Percentiles rank a stretch among this genome's conserved stretches.
These are phyloP conservation scores for Pluvialis apricaria DNA, from an alignment of 2,113 vertebrate species.

Conservation along the genomic window DNA sequence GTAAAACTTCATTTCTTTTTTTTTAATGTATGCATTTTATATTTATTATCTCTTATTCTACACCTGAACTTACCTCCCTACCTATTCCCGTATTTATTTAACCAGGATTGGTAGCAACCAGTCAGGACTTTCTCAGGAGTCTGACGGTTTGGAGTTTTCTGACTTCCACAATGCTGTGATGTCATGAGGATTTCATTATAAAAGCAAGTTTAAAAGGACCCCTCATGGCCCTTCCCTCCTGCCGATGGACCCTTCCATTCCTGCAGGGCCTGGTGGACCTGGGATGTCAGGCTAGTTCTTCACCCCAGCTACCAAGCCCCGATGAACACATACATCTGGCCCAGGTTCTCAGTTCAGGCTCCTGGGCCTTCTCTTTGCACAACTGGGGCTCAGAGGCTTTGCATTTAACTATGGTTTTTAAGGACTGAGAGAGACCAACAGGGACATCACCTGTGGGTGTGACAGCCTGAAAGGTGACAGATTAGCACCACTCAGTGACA, in stretches of 20 bases:
- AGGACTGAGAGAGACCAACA: background rate
- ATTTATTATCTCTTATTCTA: background rate
- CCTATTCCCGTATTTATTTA: background rate
- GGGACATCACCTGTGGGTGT: background rate
- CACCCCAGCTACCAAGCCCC: background rate
- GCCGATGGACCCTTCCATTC: background rate
- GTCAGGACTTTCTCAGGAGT: background rate
- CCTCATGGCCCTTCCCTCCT: background rate
- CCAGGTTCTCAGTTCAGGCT: background rate
- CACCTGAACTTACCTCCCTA: background rate
- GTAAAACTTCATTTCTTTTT: background rate
- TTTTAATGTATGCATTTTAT: background rate
- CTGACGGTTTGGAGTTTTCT: background rate
- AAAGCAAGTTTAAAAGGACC: background rate
- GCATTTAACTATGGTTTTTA: background rate
- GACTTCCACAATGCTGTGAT: background rate
- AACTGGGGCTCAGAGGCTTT: background rate
- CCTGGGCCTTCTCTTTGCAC: background rate
- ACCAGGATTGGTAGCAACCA: rapidly evolving
- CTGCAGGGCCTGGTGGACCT: background rate
- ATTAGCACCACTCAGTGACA: background rate
- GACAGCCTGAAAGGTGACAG: background rate
- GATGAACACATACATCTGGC: background rate
- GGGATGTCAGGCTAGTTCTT: background rate
- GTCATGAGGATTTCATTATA: background rate